Conservation (phyloP, 2,113 vertebrate species). For the Pholis gunnellus region DNA sequence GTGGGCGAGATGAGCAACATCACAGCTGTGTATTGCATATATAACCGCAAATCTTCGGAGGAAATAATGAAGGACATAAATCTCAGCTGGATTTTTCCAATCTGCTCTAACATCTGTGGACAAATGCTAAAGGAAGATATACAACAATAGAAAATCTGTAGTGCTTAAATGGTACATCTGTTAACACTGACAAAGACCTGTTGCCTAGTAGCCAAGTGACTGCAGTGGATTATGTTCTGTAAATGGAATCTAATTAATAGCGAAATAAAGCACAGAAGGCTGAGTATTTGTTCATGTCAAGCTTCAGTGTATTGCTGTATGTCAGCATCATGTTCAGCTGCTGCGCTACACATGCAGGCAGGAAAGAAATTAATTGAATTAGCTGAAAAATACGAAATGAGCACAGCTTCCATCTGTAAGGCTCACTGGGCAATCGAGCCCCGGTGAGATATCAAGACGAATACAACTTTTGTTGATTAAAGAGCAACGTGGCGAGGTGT, state of each 20-base stretch:
- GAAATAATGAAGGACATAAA: conserved; percentile 32
- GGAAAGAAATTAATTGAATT: conserved; percentile 6
- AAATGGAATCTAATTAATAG: conserved; percentile 35
- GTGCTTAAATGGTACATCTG: conserved; percentile 51
- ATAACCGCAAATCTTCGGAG: conserved; percentile 5
- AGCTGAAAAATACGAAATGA: background rate
- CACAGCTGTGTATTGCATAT: background rate
- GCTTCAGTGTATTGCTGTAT: background rate
- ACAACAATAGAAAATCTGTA: conserved; percentile 38
- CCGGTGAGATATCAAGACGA: conserved; percentile 1
- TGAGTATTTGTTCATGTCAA: conserved; percentile 15
- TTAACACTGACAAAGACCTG: conserved; percentile 34
- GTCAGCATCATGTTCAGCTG: conserved; percentile 6
- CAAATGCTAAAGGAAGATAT: conserved; percentile 11
- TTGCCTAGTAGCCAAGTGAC: conserved; percentile 23
- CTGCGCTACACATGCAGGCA: background rate
- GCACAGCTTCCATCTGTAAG: conserved; percentile 20
- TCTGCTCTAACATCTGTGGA: conserved; percentile 51
- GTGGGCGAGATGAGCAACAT: conserved; percentile 1
- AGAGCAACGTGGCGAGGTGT: background rate
- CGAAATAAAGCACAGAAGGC: conserved; percentile 24
- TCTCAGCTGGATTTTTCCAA: conserved; percentile 32
- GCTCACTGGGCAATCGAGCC: background rate
- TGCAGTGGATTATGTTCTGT: conserved; percentile 2
- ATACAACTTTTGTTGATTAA: background rate